Conservation (phyloP, 2,113 vertebrate species). For the Caranx ignobilis region DNA sequence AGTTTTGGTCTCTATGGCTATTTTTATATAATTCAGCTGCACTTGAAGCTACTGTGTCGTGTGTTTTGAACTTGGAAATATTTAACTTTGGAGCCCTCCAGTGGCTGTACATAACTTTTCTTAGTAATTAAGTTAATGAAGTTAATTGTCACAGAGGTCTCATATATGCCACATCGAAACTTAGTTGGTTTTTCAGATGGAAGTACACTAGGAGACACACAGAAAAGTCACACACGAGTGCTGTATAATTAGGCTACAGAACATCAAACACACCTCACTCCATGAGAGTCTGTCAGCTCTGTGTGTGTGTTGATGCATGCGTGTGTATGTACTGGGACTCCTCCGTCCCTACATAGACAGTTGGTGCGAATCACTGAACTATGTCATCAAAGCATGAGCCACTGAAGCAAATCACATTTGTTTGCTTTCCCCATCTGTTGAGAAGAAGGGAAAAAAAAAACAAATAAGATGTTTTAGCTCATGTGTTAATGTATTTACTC, state of each 20-base stretch:
- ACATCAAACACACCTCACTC: background rate
- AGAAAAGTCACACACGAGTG: background rate
- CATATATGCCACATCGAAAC: too few species aligned
- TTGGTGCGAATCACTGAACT: slow-evolving; percentile 47
- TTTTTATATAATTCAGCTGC: too few species aligned
- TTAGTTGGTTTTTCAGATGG: background rate
- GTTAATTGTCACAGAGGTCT: too few species aligned
- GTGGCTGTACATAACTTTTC: too few species aligned
- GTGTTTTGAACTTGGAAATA: too few species aligned
- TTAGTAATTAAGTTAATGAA: too few species aligned
- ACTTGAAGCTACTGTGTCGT: too few species aligned
- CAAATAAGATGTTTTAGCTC: background rate
- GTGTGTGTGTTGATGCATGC: slow-evolving; percentile 9
- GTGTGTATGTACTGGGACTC: slow-evolving; percentile 16
- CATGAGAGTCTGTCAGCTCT: background rate
- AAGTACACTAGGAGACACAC: background rate
- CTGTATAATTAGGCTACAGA: background rate
- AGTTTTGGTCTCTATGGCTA: too few species aligned
- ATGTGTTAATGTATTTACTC: background rate
- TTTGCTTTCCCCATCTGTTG: slow-evolving; percentile 68
- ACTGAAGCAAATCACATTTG: slow-evolving; percentile 65
- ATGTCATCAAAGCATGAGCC: slow-evolving; percentile 66
- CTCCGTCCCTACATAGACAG: slow-evolving; percentile 32
- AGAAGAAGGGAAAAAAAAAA: background rate
- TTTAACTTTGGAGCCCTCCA: too few species aligned